These are phyloP conservation scores for Gobionotothen gibberifrons DNA, from an alignment of 2,797 vertebrate genomes.

Conservation along the genomic window DNA sequence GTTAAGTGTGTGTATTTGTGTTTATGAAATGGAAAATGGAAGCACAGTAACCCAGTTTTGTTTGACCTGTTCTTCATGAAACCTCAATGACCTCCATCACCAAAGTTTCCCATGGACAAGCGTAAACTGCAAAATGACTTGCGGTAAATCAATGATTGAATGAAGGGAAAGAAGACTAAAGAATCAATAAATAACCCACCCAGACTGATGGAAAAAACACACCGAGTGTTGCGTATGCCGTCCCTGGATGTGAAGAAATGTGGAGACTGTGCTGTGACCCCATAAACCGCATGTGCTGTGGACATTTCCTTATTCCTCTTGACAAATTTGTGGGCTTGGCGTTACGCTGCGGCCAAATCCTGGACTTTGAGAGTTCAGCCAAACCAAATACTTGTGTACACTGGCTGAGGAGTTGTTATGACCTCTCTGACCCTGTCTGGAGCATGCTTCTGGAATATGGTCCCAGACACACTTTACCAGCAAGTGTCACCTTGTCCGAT, in stretches of 20 bases:
- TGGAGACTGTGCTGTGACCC: conserved; percentile 71
- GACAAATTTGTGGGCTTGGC: conserved; percentile 78
- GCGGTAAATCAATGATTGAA: conserved; percentile 27
- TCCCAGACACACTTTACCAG: conserved; percentile 22
- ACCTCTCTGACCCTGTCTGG: conserved; percentile 66
- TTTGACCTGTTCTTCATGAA: conserved; percentile 56
- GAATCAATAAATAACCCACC: conserved; percentile 52
- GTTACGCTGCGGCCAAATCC: conserved; percentile 64
- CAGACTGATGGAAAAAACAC: conserved; percentile 78
- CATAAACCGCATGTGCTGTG: conserved; percentile 68
- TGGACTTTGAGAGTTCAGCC: conserved; percentile 77
- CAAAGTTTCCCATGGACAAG: conserved; percentile 22
- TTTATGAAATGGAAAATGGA: conserved; percentile 57
- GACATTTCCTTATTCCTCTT: conserved; percentile 64
- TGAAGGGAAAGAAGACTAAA: conserved; percentile 13
- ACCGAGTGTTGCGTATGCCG: conserved; percentile 42
- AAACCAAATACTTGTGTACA: conserved; percentile 75
- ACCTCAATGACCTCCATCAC: conserved; percentile 28
- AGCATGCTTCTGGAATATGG: conserved; percentile 43
- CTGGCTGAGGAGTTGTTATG: conserved; percentile 54
- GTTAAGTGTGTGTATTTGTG: conserved; percentile 56
- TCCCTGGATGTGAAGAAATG: conserved; percentile 65
- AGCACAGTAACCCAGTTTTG: conserved; percentile 40
- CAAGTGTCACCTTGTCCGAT: conserved; percentile 51
- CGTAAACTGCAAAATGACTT: conserved; percentile 33